Evolutionary conservation across 2,113 vertebrate genomes (phyloP).

Genomic region (Actinemys pallida): DNA sequence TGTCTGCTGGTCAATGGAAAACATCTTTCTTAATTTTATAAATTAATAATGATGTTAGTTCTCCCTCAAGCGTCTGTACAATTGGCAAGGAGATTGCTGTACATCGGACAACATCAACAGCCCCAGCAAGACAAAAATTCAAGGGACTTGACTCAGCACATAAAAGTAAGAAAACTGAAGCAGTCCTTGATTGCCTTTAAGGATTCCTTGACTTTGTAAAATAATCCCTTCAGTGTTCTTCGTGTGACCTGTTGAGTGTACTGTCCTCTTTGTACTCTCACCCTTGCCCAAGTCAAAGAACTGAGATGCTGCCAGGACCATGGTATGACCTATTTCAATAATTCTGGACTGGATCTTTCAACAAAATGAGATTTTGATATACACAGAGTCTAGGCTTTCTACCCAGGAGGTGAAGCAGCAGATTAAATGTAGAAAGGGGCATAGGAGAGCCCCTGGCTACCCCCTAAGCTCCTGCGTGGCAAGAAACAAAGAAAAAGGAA

Average conservation of each 20-base stretch:
- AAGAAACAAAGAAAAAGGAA: not conserved
- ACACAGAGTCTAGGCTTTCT: not conserved
- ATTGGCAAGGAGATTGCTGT: not conserved
- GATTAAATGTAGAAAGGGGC: not conserved
- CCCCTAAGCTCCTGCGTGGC: not conserved
- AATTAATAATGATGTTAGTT: not conserved
- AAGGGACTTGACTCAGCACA: not conserved
- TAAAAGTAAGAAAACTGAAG: not conserved
- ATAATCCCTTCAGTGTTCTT: not conserved
- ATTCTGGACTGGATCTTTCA: not conserved
- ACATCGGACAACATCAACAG: not conserved
- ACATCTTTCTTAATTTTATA: not conserved
- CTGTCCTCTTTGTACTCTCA: not conserved
- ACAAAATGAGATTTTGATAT: not conserved
- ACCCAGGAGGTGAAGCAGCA: not conserved
- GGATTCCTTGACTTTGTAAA: not conserved
- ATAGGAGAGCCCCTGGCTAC: not conserved
- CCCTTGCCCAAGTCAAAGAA: not conserved
- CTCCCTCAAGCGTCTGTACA: not conserved
- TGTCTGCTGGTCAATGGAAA: not conserved
- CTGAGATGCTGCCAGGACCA: not conserved
- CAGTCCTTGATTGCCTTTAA: not conserved
- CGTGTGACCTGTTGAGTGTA: not conserved
- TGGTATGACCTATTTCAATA: not conserved
- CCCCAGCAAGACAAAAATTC: not conserved